A percentile compares a stretch with the other conserved stretches of the same genome.
Evolutionary conservation across 1,140 invertebrate species (phyloP).

Genomic region (Nasonia vitripennis): DNA sequence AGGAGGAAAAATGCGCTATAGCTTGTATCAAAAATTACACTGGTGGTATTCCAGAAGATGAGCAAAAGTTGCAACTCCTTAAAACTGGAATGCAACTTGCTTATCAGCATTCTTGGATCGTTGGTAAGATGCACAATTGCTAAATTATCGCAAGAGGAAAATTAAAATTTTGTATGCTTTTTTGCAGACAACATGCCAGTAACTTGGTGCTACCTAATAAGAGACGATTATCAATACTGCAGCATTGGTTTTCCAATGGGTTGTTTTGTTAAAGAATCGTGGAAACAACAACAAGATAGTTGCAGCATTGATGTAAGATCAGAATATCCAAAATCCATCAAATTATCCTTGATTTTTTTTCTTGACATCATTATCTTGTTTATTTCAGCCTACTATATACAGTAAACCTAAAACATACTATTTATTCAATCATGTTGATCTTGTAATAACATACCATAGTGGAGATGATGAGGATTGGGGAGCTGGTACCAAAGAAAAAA

Average conservation of each 20-base stretch:
- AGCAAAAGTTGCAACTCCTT: conserved; percentile 86
- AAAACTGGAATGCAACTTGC: conserved; percentile 96
- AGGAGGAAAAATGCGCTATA: conserved; percentile 82
- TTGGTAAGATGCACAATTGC: conserved; percentile 75
- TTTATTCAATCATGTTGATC: conserved; percentile 97
- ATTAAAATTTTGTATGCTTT: conserved; percentile 38
- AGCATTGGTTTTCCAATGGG: conserved; percentile 98
- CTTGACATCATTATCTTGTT: conserved; percentile 12
- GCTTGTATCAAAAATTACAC: conserved; percentile 87
- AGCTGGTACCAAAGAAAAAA: conserved; percentile 82
- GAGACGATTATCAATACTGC: conserved; percentile 88
- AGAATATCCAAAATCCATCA: not conserved
- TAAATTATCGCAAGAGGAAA: not conserved
- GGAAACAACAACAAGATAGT: conserved; percentile 77
- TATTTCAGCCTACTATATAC: conserved; percentile 65
- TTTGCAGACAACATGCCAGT: conserved; percentile 95
- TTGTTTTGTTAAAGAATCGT: conserved; percentile 85
- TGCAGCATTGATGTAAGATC: conserved; percentile 77
- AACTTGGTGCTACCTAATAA: conserved; percentile 93
- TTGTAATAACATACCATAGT: conserved; percentile 95
- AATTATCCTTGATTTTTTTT: not conserved
- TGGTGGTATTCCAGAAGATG: conserved; percentile 78
- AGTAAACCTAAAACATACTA: conserved; percentile 87
- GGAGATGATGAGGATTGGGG: conserved; percentile 91
- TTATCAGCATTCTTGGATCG: conserved; percentile 99